These are phyloP conservation scores for Pachyseris speciosa DNA, from an alignment of 64 coral and sea anemone genomes.

Conservation along the genomic window DNA sequence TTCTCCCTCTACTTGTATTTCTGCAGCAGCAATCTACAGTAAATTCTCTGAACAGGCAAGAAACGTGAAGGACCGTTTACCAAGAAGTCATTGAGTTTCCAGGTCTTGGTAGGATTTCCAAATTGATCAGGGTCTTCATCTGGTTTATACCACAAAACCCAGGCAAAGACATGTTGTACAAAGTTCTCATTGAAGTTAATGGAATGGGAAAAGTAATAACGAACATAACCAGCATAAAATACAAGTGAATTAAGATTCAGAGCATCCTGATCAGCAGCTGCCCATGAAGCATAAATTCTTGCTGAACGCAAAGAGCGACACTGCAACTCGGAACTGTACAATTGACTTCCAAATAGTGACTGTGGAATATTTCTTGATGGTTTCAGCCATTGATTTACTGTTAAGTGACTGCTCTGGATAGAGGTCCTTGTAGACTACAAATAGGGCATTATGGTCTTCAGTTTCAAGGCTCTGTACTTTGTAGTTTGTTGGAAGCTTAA, in stretches of 20 bases:
- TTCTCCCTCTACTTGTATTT: background rate
- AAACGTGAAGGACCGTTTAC: background rate
- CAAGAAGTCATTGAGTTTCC: conserved; percentile 16
- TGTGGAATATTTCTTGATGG: background rate
- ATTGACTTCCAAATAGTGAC: background rate
- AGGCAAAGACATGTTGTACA: conserved; percentile 4
- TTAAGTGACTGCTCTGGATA: background rate
- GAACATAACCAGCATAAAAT: background rate
- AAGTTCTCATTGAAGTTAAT: conserved; percentile 8
- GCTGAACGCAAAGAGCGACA: background rate
- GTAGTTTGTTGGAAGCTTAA: background rate
- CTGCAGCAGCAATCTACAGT: conserved; percentile 6
- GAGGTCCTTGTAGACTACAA: background rate
- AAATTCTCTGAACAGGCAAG: conserved; percentile 16
- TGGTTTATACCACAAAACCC: conserved; percentile 17
- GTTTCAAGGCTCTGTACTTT: background rate
- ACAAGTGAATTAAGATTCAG: background rate
- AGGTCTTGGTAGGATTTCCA: conserved; percentile 31
- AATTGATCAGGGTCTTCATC: conserved; percentile 23
- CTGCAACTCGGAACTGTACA: background rate
- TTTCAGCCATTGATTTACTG: background rate
- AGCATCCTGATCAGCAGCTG: background rate
- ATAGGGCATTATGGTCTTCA: background rate
- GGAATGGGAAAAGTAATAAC: conserved; percentile 27
- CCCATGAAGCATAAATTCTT: background rate